Conservation (phyloP, 2,797 vertebrate genomes). For the Sebastes iracundus region DNA sequence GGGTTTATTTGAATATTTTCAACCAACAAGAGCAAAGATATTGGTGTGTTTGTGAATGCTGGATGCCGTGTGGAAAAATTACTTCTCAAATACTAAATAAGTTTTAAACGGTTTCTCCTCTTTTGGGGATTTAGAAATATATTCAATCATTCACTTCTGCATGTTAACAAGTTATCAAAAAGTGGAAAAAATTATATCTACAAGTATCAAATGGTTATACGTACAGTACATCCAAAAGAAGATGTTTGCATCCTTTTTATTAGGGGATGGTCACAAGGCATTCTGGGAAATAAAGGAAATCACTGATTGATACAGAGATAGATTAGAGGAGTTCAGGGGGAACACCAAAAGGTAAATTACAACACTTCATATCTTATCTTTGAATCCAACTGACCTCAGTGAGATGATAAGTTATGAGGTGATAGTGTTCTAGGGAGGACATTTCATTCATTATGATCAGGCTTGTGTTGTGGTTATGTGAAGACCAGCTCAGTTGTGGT, state of each 20-base stretch:
- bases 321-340: background rate
- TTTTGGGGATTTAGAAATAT: background rate
- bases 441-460: background rate
- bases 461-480: conserved; percentile 14
- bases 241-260: background rate
- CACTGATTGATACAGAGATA: background rate
- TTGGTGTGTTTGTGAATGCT: background rate
- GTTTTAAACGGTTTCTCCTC: background rate
- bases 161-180: background rate
- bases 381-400: background rate
- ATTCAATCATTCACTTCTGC: background rate
- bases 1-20: background rate
- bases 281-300: background rate
- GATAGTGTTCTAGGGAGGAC: background rate
- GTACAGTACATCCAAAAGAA: background rate
- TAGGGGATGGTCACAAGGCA: background rate
- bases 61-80: background rate
- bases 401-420: background rate
- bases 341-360: background rate
- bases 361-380: background rate
- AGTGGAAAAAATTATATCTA: no score
- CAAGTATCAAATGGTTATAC: background rate
- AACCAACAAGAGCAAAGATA: background rate
- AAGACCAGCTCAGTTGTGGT: conserved; percentile 14
- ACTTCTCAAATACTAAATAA: background rate